Base-by-base conservation (phyloP, 2,888 invertebrate species). In the Folsomia manolachei region DNA sequence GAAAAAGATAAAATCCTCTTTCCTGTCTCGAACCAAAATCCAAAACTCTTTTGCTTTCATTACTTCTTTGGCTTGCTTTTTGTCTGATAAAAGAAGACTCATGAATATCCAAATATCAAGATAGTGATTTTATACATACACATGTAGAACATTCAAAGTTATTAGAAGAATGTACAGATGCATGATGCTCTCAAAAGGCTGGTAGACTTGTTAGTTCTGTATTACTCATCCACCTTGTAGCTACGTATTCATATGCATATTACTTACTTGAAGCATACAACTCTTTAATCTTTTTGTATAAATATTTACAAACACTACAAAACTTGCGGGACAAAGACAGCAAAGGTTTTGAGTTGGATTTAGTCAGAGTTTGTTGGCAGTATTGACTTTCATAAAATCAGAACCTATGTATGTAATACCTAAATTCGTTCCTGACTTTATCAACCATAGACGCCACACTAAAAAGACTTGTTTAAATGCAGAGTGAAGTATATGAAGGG, bases 211-310 rank as follows among this genome's bases (percentile, higher is more conserved):
- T 39, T 39, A 14, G 7, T 14, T 39, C 39, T 39, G 14, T 14
- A 39, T 39, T 39, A 39, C 39, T 39, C 39, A 39, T 39, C 39
- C 14, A 4, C 39, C 39, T 39, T 9, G 7, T 14, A 39, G n/a
- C n/a, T n/a, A n/a, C n/a, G 4, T 39, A 39, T 39, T 39, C 39
- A 39, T 39, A 39, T 39, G 39, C 39, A 14, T 39, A 39, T 39
- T 39, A 39, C 39, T 39, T 39, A 39, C 7, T 14, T 14, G 7
- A 39, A 39, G 39, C 14, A 39, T 39, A 9, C 39, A n/a, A 39
- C 64, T 26, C 66, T 66, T 66, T 66, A 66, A 66, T 66, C 66
- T 66, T 66, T 66, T 52, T 27, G 66, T 66, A 51, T 66, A 66
- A 66, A 66, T 66, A 66, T 66, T 66, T 66, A 66, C 66, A 66